Conservation (phyloP, 2,113 vertebrate species). For the Microcebus lehilahytsara region DNA sequence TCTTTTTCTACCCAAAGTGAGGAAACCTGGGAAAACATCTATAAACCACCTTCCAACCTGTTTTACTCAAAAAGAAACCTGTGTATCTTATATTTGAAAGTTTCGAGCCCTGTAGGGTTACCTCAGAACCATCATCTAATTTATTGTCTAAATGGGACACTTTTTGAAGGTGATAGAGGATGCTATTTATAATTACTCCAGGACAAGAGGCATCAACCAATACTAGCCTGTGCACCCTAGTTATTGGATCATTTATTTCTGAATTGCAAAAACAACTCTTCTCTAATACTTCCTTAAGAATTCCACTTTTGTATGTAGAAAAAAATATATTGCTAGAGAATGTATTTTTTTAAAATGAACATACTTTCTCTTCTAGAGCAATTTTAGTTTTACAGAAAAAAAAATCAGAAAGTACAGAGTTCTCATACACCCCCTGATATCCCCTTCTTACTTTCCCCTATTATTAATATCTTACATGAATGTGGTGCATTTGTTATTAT, state of each 20-base stretch:
- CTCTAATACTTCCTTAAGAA: slow-evolving; percentile 19
- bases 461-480: not conserved
- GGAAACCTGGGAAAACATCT: not conserved
- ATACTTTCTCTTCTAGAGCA: not conserved
- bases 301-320: not conserved
- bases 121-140: not conserved
- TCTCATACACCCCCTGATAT: not conserved
- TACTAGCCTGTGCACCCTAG: not conserved
- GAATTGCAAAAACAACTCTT: not conserved
- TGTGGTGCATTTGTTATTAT: not conserved
- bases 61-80: slow-evolving; percentile 33
- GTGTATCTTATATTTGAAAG: not conserved
- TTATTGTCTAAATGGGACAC: not conserved
- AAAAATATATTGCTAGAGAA: not conserved
- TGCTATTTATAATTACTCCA: not conserved
- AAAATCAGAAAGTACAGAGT: not conserved
- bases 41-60: not conserved
- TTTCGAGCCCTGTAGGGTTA: not conserved
- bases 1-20: not conserved
- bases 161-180: not conserved
- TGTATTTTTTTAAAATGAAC: not conserved
- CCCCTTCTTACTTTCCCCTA: not conserved
- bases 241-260: not conserved
- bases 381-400: not conserved
- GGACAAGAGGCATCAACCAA: not conserved